Percentiles rank a stretch among this genome's conserved stretches.
phyloP scores from a whole-genome alignment of 2,888 invertebrate species.

The Geophilus truncorum region DNA sequence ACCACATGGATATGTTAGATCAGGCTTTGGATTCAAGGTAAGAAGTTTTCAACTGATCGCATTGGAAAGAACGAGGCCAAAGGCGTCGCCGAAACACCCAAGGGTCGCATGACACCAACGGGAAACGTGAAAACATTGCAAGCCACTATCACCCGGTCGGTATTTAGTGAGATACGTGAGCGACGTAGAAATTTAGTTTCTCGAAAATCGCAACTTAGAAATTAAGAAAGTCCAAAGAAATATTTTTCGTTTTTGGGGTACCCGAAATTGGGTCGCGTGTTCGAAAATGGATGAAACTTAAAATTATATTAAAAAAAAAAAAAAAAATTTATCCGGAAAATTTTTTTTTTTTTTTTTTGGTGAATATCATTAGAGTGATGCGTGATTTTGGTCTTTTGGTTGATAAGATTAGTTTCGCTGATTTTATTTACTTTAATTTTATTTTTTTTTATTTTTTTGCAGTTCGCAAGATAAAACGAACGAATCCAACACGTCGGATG shows the following conservation, averaged over 20 bases:
- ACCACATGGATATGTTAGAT: conserved; percentile 50
- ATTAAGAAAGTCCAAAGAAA: too few species aligned
- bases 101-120: background rate
- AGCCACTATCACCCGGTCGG: background rate
- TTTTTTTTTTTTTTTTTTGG: too few species aligned
- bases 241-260: too few species aligned
- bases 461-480: conserved; percentile 45
- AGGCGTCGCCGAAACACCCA: background rate
- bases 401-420: background rate
- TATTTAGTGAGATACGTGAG: too few species aligned
- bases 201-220: too few species aligned
- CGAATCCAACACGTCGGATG: conserved; percentile 45
- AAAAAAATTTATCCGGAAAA: too few species aligned
- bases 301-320: too few species aligned
- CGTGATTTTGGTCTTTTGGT: background rate
- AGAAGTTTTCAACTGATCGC: conserved; percentile 31
- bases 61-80: background rate
- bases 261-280: too few species aligned
- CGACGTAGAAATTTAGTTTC: background rate
- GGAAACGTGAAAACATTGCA: background rate
- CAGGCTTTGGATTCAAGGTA: conserved; percentile 48
- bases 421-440: background rate
- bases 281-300: too few species aligned
- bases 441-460: conserved; percentile 37
- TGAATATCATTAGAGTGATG: too few species aligned